Conservation (phyloP, 2,113 vertebrate genomes). For the Suncus etruscus region DNA sequence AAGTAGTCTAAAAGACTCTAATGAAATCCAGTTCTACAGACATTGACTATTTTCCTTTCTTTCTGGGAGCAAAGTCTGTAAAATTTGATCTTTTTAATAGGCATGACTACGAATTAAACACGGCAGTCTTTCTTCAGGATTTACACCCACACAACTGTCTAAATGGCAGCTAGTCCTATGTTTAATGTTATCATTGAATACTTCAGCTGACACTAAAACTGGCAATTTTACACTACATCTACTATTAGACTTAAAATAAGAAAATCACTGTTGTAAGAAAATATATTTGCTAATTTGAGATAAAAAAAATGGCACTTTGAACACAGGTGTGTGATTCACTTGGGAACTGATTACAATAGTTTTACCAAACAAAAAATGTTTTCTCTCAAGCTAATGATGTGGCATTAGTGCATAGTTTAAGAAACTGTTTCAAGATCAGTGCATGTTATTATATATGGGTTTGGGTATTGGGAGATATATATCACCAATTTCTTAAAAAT, state of each 20-base stretch:
- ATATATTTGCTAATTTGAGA: background rate
- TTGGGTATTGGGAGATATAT: background rate
- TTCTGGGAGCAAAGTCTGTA: conserved; percentile 2
- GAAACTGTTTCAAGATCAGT: conserved; percentile 2
- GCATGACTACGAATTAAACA: background rate
- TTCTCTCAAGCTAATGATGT: conserved; percentile 17
- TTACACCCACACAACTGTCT: background rate
- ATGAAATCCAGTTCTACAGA: background rate
- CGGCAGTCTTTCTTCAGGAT: background rate
- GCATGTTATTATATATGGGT: background rate
- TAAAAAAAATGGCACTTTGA: background rate
- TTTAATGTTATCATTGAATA: background rate
- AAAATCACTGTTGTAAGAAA: conserved; percentile 46
- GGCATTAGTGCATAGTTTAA: background rate
- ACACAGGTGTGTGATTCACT: background rate
- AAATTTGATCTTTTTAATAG: conserved; percentile 3
- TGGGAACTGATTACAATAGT: conserved; percentile 19
- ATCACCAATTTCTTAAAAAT: background rate
- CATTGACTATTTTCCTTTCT: background rate
- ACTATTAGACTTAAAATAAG: background rate
- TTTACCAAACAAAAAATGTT: conserved; percentile 23
- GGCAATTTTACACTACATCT: background rate
- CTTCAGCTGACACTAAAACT: background rate
- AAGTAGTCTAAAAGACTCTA: no score
- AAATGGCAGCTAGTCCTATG: background rate